Base-by-base conservation (phyloP, 2,888 invertebrate species). In the Epiblema foenella region DNA sequence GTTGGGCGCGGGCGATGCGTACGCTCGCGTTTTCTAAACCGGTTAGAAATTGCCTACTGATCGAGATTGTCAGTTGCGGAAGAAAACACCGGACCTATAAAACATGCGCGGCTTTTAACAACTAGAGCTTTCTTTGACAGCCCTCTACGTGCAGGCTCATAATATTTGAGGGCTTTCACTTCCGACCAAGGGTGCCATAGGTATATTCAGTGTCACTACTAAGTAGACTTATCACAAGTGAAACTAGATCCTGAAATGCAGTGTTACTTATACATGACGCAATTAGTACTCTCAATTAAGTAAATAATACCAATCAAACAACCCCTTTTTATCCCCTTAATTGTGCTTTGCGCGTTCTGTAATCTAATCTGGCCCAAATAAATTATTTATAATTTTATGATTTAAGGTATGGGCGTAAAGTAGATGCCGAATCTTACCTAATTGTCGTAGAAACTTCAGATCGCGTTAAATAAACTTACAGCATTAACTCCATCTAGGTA, bases 31-130 rank as follows among this genome's bases (percentile, higher is more conserved):
- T 93, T 93, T 93, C 93, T 93, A 93, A 91, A 93, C 93, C 92
- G 90, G 93, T 93, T 93, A 93, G 93, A 93, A 93, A 93, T 90
- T 92, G 89, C 90, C 91, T 83, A 92, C 84, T 93, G 91, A 91
- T 92, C 91, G 92, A 91, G 90, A 90, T 93, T 86, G 87, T 86
- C 85, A 88, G 85, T 89, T 85, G 87, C 89, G 90, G 91, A 91
- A 91, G 91, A 92, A 91, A 92, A 89, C 89, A 88, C 87, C 86
- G 85, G 86, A 84, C 85, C 87, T 87, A 87, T 86, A 86, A 73
- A 88, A 87, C 85, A 87, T 82, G 81, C 77, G 78, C 81, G 80
- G 78, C 79, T 77, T 77, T 79, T 79, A 78, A 84, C 83, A 86
- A 84, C 81, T 79, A 82, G 83, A 87, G 83, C 85, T 90, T 89